A percentile compares a stretch with the other conserved stretches of the same genome.
Evolutionary conservation across 2,888 invertebrate genomes (phyloP).

Genomic region (Neuroscelio doddi): DNA sequence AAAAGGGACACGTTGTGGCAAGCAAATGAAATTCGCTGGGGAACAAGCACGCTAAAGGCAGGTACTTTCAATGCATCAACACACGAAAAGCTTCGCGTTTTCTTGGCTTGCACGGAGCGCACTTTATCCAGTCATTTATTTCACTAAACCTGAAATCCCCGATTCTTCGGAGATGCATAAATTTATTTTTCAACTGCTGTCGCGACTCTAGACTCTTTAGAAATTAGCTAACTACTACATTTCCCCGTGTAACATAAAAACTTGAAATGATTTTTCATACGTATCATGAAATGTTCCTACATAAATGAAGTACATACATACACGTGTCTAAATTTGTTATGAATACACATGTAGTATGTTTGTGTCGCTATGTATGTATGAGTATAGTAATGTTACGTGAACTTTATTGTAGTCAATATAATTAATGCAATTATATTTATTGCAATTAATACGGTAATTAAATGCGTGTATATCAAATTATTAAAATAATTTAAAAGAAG

Average conservation of each 20-base stretch:
- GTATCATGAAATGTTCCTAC: not conserved
- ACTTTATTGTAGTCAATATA: not conserved
- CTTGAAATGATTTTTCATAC: not conserved
- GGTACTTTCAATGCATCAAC: constrained; percentile 28
- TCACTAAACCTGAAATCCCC: not conserved
- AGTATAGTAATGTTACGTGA: too few species aligned
- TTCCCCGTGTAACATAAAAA: not conserved
- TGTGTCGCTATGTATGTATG: too few species aligned
- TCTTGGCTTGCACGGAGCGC: not conserved
- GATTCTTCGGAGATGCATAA: constrained; percentile 25
- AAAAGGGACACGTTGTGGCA: constrained; percentile 21
- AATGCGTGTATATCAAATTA: too few species aligned
- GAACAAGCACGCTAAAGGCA: constrained; percentile 22
- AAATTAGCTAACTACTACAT: not conserved
- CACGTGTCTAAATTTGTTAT: too few species aligned
- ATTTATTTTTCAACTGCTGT: constrained; percentile 13
- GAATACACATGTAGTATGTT: too few species aligned
- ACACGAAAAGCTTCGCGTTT: constrained; percentile 7
- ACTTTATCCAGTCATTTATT: not conserved
- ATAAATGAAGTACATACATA: too few species aligned
- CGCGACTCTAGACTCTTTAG: not conserved
- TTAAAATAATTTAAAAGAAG: too few species aligned
- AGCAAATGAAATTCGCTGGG: constrained; percentile 30
- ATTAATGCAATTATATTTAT: not conserved
- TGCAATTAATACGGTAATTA: too few species aligned